Conservation (phyloP, 2,797 vertebrate species). For the Rhodeus uyekii region DNA sequence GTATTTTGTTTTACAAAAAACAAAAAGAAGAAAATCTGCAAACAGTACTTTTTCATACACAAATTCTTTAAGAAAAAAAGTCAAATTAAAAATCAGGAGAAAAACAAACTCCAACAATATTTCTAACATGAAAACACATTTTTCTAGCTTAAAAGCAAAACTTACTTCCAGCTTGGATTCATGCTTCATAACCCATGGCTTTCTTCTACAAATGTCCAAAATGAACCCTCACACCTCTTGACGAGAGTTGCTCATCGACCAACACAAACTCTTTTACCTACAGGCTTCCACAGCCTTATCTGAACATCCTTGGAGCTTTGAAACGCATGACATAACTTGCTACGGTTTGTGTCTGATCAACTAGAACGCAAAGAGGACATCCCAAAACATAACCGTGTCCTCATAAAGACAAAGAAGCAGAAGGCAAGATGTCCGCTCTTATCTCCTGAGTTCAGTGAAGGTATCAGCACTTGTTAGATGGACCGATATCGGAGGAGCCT, state of each 20-base stretch:
- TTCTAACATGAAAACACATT: background rate
- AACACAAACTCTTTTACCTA: background rate
- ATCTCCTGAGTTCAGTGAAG: background rate
- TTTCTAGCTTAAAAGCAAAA: background rate
- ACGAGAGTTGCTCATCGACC: background rate
- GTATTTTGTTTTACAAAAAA: background rate
- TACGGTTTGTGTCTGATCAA: background rate
- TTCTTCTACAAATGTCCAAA: background rate
- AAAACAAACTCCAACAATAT: background rate
- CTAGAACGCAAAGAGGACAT: background rate
- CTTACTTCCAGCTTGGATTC: background rate
- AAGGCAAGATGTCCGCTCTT: background rate
- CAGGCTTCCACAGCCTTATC: background rate
- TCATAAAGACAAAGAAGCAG: background rate
- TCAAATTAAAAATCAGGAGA: background rate
- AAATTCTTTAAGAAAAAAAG: background rate
- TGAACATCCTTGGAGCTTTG: background rate
- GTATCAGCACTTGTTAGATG: background rate
- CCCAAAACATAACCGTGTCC: background rate
- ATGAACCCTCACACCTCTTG: background rate
- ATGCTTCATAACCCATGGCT: background rate
- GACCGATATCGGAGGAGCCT: background rate
- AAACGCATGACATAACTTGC: background rate
- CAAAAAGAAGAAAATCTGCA: background rate
- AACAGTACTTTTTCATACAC: background rate